Percentiles rank a stretch among this genome's conserved stretches.
These are phyloP conservation scores for Poecilia latipinna DNA, from an alignment of 2,113 vertebrate genomes.

Conservation along the genomic window DNA sequence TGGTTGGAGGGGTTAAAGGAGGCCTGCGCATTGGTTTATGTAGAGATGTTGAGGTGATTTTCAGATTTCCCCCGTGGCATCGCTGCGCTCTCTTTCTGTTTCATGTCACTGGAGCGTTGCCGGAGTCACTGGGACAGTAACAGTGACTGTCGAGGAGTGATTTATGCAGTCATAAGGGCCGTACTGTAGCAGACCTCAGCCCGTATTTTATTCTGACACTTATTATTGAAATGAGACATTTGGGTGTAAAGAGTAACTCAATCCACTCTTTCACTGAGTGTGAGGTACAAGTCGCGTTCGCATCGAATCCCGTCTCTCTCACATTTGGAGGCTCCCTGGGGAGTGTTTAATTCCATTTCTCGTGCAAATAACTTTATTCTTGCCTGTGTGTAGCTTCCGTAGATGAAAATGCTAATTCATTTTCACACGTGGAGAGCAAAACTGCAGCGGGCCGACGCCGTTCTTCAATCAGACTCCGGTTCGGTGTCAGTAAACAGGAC, in stretches of 20 bases:
- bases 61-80: constrained; percentile 85
- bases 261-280: constrained; percentile 30
- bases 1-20: constrained; percentile 77
- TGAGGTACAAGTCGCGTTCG: constrained; percentile 41
- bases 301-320: constrained; percentile 29
- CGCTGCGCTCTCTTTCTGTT: constrained; percentile 75
- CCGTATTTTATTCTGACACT: constrained; percentile 84
- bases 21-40: constrained; percentile 66
- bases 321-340: constrained; percentile 40
- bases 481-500: not conserved
- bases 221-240: constrained; percentile 85
- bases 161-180: constrained; percentile 84
- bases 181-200: constrained; percentile 70
- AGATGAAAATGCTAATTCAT: constrained; percentile 62
- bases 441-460: constrained; percentile 20
- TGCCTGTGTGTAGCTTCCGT: constrained; percentile 38
- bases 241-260: constrained; percentile 61
- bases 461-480: constrained; percentile 14
- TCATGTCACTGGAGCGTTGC: constrained; percentile 74
- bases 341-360: constrained; percentile 58
- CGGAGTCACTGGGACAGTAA: constrained; percentile 74
- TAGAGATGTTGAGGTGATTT: constrained; percentile 73
- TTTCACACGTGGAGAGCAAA: constrained; percentile 22
- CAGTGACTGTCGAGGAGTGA: constrained; percentile 79
- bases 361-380: constrained; percentile 41